phyloP scores from a whole-genome alignment of 2,113 vertebrate genomes.

The Zosterops japonicus region DNA sequence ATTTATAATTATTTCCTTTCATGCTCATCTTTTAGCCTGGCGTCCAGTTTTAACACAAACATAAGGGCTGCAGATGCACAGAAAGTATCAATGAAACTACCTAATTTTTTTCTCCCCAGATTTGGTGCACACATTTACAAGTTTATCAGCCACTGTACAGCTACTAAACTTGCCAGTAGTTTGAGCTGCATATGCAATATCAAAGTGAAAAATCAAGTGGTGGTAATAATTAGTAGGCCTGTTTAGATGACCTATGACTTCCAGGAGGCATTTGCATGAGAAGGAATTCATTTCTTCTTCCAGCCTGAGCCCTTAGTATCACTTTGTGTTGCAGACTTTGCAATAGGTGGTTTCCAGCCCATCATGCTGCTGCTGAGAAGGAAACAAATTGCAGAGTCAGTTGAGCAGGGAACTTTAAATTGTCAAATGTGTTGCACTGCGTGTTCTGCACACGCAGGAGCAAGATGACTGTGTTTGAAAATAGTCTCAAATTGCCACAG shows the following conservation, averaged over 20 bases:
- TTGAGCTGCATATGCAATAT: neutral
- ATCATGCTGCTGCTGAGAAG: neutral
- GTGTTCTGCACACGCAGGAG: neutral
- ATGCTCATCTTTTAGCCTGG: slow-evolving; percentile 82
- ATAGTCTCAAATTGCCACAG: slow-evolving; percentile 45
- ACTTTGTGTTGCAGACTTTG: neutral
- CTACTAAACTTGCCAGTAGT: slow-evolving; percentile 33
- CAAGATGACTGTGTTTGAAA: slow-evolving; percentile 54
- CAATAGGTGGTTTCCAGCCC: neutral
- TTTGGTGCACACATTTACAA: slow-evolving; percentile 61
- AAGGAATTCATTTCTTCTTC: neutral
- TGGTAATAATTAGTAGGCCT: neutral
- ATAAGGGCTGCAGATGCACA: slow-evolving; percentile 86
- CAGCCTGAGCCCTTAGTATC: neutral
- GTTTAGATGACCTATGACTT: neutral
- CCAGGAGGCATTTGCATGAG: neutral
- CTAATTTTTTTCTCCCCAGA: slow-evolving; percentile 44
- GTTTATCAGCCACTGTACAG: slow-evolving; percentile 48
- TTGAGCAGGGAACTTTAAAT: slow-evolving; percentile 42
- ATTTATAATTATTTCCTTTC: slow-evolving; percentile 88
- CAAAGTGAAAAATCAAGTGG: slow-evolving; percentile 3
- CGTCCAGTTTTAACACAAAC: slow-evolving; percentile 83
- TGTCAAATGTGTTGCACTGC: slow-evolving; percentile 38
- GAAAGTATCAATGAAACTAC: slow-evolving; percentile 55
- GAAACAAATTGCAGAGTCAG: slow-evolving; percentile 25